Conservation (phyloP, 2,113 vertebrate genomes). For the Tetraodon nigroviridis region DNA sequence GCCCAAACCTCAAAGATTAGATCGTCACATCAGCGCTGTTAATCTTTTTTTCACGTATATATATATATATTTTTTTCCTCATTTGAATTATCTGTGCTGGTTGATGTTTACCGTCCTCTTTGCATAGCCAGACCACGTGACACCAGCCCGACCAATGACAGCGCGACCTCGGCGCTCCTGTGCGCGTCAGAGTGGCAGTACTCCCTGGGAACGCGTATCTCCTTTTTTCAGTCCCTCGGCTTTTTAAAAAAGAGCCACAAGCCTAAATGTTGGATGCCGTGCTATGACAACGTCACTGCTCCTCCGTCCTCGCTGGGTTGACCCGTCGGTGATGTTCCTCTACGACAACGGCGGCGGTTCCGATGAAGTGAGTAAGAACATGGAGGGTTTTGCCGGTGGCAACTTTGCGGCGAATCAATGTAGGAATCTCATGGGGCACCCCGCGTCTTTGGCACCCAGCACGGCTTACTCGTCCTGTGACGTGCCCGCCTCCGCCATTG, state of each 20-base stretch:
- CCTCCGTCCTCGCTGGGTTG: slow-evolving; percentile 98
- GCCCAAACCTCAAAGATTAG: slow-evolving; percentile 11
- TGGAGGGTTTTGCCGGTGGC: slow-evolving; percentile 89
- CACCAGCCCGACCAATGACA: slow-evolving; percentile 77
- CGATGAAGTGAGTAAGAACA: slow-evolving; percentile 95
- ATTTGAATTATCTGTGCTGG: slow-evolving; percentile 79
- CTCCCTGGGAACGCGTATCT: slow-evolving; percentile 81
- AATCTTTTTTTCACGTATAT: slow-evolving; percentile 61
- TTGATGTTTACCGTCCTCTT: slow-evolving; percentile 85
- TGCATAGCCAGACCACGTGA: slow-evolving; percentile 87
- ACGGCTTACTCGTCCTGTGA: slow-evolving; percentile 80
- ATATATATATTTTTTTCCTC: slow-evolving; percentile 64
- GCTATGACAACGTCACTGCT: slow-evolving; percentile 99
- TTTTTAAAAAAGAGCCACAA: slow-evolving; percentile 92
- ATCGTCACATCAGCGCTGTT: slow-evolving; percentile 23
- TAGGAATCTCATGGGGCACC: slow-evolving; percentile 95
- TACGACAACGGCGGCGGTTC: slow-evolving; percentile 91
- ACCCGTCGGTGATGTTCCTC: slow-evolving; percentile 97
- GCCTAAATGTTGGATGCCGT: slow-evolving; percentile 92
- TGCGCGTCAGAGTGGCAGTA: slow-evolving; percentile 83
- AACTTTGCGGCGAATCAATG: slow-evolving; percentile 93
- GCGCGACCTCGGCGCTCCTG: slow-evolving; percentile 74
- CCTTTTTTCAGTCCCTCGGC: slow-evolving; percentile 89
- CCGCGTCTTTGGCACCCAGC: slow-evolving; percentile 85
- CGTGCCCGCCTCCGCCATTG: slow-evolving; percentile 81